Evolutionary conservation across 2,888 invertebrate species (phyloP), one percentile per base, ranked within the genome.

Genomic region (Mythimna vitellina): DNA sequence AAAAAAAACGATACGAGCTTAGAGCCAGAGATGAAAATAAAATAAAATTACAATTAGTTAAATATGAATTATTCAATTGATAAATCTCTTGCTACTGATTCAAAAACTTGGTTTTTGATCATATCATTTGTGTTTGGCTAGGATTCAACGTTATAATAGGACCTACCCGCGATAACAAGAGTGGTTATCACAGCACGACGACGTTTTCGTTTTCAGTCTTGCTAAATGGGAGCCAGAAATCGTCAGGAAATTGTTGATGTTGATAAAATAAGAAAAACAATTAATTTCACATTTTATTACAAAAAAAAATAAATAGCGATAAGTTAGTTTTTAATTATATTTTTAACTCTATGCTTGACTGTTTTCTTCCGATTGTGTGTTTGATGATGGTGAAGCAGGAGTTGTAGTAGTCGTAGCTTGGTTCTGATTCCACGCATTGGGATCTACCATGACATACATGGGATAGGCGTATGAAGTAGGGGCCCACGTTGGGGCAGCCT

Each of bases 361-460:
- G 60, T 63, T 82, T 82, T 80, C 82, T 57, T 85, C 85, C 49
- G 82, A 73, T 65, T 63, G 74, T 46, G 68, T 61, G 76, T 81
- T 70, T 65, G 85, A 42, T 57, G 83, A n/a, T 63, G 80, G 42
- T 49, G 83, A 17, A 14, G 88, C 80, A 5, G 87, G 71, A 64
- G 89, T 74, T 63, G 89, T 74, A 60, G 89, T 73, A 20, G 90
- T 77, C 12, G 89, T 65, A 8, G 87, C 79, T 85, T 92, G 91
- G 32, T 81, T 84, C 65, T 92, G 92, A 3, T 88, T 80, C 94
- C 95, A 95, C 2, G 92, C 79, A 66, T 84, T 89, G 9, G 96
- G 95, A 75, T 94, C 94, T 61, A 95, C 87, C 93, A 95, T 93
- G 17, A 96, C 87, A 69, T 95, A 96, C 86, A 92, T 92, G 1